Base-by-base conservation (phyloP, 92 coral and sea anemone genomes). In the Isaurus tuberculatus region DNA sequence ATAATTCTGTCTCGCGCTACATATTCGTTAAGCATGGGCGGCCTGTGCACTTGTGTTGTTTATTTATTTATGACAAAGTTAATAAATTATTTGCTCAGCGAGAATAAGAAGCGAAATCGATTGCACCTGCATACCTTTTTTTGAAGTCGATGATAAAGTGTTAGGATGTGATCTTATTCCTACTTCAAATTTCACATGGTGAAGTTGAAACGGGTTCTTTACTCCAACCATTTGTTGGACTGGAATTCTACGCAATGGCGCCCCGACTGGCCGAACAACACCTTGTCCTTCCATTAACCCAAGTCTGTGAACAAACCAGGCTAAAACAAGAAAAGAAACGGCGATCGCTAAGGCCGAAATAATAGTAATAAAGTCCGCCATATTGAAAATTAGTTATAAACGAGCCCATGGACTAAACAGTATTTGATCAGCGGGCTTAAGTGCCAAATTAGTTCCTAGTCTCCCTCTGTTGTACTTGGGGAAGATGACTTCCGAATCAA, bases 261-360 rank as follows among this genome's bases (percentile, higher is more conserved):
- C 87, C 25, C 83, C 72, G 26, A 82, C 81, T 64, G 68, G 83
- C 31, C 89, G 85, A 29, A 88, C 65, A 27, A 95, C 71, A 25
- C 92, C 98, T 31, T 93, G 87, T 55, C 83, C 75, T 84, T 92
- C 94, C 46, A 97, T 31, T 31, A 89, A 72, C 25, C 98, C 97
- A 40, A 92, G 93, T 71, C 93, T 86, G 43, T 83, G 84, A 33
- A 97, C 89, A 80, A 97, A 94, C 90, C 91, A 77, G 13, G 83
- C 91, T 6, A 94, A 70, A 23, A 85, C 27, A 26, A 86, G 85
- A 88, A 97, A 94, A 15, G 90, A 84, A n/a, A 73, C 85, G 19
- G 88, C 91, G 43, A 91, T 75, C 23, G 89, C 43, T 8, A 97
- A 73, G 77, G 95, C 95, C 8, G 91, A 91, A 29, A 91, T 11